Percentiles rank a stretch among this genome's conserved stretches.
Evolutionary conservation across 2,888 invertebrate genomes (phyloP).

Genomic region (Pachycephus smyrnensis): DNA sequence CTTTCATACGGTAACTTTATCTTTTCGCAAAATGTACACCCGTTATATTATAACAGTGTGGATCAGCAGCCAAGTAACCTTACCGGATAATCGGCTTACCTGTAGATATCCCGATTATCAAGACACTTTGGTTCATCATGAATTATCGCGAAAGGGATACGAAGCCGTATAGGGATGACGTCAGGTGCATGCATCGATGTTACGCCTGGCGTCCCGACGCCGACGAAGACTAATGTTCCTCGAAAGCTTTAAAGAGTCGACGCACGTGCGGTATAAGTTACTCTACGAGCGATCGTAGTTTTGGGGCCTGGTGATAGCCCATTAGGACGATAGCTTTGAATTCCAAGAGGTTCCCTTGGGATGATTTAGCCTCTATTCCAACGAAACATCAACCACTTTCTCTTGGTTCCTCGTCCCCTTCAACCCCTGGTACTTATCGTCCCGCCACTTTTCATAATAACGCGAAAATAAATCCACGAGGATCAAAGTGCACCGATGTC

Average conservation of each 20-base stretch:
- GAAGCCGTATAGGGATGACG: not conserved
- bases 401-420: not conserved
- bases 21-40: not conserved
- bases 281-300: slow-evolving; percentile 17
- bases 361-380: not conserved
- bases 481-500: not conserved
- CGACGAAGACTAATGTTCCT: slow-evolving; percentile 26
- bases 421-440: not conserved
- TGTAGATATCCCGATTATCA: not conserved
- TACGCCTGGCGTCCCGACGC: slow-evolving; percentile 7
- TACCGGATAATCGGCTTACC: not conserved
- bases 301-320: slow-evolving; percentile 19
- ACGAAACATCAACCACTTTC: not conserved
- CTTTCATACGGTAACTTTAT: not conserved
- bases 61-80: not conserved
- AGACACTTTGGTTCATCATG: not conserved
- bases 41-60: not conserved
- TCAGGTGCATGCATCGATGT: not conserved
- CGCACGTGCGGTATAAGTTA: slow-evolving; percentile 28
- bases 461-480: not conserved
- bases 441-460: not conserved
- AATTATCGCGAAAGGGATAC: not conserved
- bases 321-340: slow-evolving; percentile 21
- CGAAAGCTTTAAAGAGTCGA: slow-evolving; percentile 13
- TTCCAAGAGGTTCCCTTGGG: not conserved